Conservation (phyloP, 2,113 vertebrate species). For the Gallinago jamesoni region DNA sequence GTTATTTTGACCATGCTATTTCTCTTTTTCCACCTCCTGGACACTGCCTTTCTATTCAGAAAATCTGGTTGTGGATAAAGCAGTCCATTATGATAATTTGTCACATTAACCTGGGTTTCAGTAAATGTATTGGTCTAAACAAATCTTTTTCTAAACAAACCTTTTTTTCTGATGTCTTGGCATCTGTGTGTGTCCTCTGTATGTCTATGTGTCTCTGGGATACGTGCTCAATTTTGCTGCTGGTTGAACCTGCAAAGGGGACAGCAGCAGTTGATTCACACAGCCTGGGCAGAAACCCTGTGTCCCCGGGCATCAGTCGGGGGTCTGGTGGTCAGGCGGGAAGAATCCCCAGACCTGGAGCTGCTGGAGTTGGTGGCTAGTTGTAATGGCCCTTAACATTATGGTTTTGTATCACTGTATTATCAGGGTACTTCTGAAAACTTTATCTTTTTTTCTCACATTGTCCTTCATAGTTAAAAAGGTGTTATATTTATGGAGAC, state of each 20-base stretch:
- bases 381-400: neutral
- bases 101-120: neutral
- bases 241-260: neutral
- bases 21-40: neutral
- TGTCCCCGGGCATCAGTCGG: accelerated
- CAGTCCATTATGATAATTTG: neutral
- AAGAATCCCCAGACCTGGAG: neutral
- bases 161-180: neutral
- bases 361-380: accelerated
- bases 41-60: neutral
- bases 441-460: neutral
- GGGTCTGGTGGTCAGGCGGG: accelerated
- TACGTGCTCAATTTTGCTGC: neutral
- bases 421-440: neutral
- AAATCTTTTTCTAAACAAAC: neutral
- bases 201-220: neutral
- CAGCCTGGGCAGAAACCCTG: neutral
- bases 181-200: neutral
- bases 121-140: neutral
- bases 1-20: neutral
- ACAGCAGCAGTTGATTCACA: accelerated
- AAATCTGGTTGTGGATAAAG: neutral
- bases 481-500: neutral
- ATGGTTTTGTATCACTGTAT: neutral
- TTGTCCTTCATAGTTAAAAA: neutral